phyloP scores from a whole-genome alignment of 2,888 invertebrate genomes.

The Hipparchia sbordonii region DNA sequence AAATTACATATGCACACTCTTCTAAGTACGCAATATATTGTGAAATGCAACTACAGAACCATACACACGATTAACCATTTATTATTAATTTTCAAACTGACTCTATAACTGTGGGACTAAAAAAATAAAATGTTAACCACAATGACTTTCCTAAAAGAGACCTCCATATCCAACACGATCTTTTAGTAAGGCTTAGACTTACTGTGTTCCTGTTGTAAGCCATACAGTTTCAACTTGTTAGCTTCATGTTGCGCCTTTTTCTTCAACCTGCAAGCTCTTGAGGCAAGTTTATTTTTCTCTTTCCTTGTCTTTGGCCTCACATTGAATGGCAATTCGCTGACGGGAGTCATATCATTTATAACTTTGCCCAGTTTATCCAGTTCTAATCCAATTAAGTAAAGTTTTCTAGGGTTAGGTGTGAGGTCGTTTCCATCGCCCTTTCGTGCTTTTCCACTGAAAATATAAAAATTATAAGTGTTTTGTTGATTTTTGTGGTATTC shows the following conservation, averaged over 20 bases:
- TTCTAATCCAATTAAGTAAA: slow-evolving; percentile 95
- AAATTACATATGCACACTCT: too few relatives aligned
- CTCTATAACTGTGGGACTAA: too few relatives aligned
- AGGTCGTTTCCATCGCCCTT: slow-evolving; percentile 99
- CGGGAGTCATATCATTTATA: slow-evolving; percentile 98
- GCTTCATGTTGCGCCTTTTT: slow-evolving; percentile 99
- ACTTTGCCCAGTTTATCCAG: slow-evolving; percentile 94
- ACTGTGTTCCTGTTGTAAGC: slow-evolving; percentile 97
- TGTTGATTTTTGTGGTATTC: too few relatives aligned
- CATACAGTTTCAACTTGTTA: slow-evolving; percentile 97
- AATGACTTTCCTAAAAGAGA: too few relatives aligned
- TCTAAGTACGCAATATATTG: too few relatives aligned
- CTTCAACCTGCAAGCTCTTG: slow-evolving; percentile 97
- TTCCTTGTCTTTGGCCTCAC: slow-evolving; percentile 96
- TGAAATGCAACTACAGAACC: too few relatives aligned
- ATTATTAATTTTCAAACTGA: too few relatives aligned
- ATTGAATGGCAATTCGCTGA: slow-evolving; percentile 95
- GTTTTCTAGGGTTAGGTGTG: slow-evolving; percentile 96
- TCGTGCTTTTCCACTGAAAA: slow-evolving; percentile 91
- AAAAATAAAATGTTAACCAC: too few relatives aligned
- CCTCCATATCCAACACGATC: neutral
- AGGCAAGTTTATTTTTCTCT: slow-evolving; percentile 98
- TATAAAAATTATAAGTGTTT: neutral
- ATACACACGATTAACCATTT: too few relatives aligned
- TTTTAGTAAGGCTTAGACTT: slow-evolving; percentile 64